Conservation (phyloP, 1,140 invertebrate species). For the Platorchestia sp. region DNA sequence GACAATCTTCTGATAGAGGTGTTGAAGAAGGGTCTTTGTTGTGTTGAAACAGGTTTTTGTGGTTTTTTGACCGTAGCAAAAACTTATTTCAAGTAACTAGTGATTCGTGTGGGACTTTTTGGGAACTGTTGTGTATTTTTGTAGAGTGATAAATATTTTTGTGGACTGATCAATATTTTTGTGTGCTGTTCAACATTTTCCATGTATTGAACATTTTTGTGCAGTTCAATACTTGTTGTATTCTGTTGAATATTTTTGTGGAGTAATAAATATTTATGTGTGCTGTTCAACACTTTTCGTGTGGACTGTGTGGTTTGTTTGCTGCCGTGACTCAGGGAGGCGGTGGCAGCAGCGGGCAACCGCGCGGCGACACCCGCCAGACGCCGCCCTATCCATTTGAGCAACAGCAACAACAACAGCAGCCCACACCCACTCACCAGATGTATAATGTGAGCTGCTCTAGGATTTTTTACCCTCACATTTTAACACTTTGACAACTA, state of each 20-base stretch:
- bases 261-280: no score
- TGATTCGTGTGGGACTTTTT: background rate
- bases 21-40: background rate
- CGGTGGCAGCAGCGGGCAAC: background rate
- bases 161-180: no score
- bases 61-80: background rate
- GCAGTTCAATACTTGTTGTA: no score
- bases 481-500: no score
- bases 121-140: background rate
- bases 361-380: background rate
- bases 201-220: no score
- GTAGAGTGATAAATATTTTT: no score
- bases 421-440: slow-evolving; percentile 41
- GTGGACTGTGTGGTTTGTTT: background rate
- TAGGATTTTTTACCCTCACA: background rate
- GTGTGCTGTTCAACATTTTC: no score
- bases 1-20: background rate
- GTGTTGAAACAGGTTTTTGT: background rate
- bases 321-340: background rate
- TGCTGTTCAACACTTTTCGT: no score
- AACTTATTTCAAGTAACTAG: background rate
- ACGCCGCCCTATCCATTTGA: slow-evolving; percentile 3
- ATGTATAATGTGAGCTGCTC: slow-evolving; percentile 27
- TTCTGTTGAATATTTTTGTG: no score
- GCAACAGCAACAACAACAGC: slow-evolving; percentile 20